phyloP scores from a whole-genome alignment of 2,888 invertebrate genomes.

The Miltochrista miniata region DNA sequence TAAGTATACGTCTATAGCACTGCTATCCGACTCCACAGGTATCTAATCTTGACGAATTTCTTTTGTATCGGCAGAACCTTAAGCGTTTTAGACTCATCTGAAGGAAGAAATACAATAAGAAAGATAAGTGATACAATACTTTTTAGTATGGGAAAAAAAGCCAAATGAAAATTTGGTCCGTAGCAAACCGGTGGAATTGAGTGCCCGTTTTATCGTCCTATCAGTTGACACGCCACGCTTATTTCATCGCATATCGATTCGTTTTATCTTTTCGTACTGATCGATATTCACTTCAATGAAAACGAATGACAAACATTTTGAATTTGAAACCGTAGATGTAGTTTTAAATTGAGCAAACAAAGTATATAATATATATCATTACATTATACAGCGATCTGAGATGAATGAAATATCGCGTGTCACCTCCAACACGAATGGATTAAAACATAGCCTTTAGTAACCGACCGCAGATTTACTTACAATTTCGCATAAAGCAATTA shows the following conservation, averaged over 20 bases:
- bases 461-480: too few relatives aligned
- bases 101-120: too few relatives aligned
- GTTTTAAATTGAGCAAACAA: too few relatives aligned
- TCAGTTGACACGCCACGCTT: conserved; percentile 18
- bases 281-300: conserved; percentile 23
- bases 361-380: too few relatives aligned
- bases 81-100: background rate
- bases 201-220: conserved; percentile 19
- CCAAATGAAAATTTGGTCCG: background rate
- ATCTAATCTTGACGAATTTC: conserved; percentile 14
- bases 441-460: too few relatives aligned
- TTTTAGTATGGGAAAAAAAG: too few relatives aligned
- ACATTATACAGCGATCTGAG: too few relatives aligned
- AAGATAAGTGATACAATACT: too few relatives aligned
- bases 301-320: conserved; percentile 6
- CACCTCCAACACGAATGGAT: too few relatives aligned
- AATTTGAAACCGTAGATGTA: too few relatives aligned
- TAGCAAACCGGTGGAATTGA: conserved; percentile 11
- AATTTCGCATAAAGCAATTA: too few relatives aligned
- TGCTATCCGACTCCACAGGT: conserved; percentile 15
- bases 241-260: conserved; percentile 21
- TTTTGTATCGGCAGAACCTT: conserved; percentile 8
- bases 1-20: conserved; percentile 15
- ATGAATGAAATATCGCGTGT: too few relatives aligned
- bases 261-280: conserved; percentile 19